Base-by-base conservation (phyloP, 2,888 invertebrate genomes). In the Leptinotarsa peninsularis region DNA sequence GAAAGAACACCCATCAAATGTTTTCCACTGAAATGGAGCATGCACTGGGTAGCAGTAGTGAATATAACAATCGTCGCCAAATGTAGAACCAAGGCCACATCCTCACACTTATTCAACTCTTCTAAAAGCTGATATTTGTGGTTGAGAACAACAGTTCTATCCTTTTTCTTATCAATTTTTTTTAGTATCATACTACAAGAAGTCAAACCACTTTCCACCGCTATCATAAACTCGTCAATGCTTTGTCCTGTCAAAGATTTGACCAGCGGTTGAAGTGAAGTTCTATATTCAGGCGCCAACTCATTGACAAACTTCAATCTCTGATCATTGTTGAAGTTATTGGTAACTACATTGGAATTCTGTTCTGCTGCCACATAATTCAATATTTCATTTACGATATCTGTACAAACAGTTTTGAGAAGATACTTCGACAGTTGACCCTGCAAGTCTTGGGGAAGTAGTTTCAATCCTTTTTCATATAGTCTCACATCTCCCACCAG, bases 1-100 rank as follows among this genome's bases (percentile, higher is more conserved):
- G 90, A 86, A 66, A 98, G 90, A 80, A 98, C 91, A 21, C 93
- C 90, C 0, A 96, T 93, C 15, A 99, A 96, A 89, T 97, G 97
- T 86, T 96, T 93, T 0, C 99, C 99, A 43, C 98, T 98, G 17
- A 97, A 97, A 88, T 98, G 96, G 43, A 98, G 86, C 90, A 97
- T 95, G 81, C 91, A 92, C 82, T 96, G 95, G 1, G 95, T 95
- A 3, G 93, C 90, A 14, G 93, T 92, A 70, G 95, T 95, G 85
- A 96, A 97, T 73, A 98, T 91, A 60, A 96, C 91, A 77, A 96
- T 89, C 0, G 92, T 92, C 0, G 93, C 92, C 72, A 97, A 89
- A 87, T 97, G 96, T 66, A 98, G 89, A 70, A 93, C 91, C 52
- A 96, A 87, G 0, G 96, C 95, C 17, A 95, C 93, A 83, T 97